A percentile compares a stretch with the other conserved stretches of the same genome.
These are phyloP conservation scores for Ara ararauna DNA, from an alignment of 2,797 vertebrate genomes.

Conservation along the genomic window DNA sequence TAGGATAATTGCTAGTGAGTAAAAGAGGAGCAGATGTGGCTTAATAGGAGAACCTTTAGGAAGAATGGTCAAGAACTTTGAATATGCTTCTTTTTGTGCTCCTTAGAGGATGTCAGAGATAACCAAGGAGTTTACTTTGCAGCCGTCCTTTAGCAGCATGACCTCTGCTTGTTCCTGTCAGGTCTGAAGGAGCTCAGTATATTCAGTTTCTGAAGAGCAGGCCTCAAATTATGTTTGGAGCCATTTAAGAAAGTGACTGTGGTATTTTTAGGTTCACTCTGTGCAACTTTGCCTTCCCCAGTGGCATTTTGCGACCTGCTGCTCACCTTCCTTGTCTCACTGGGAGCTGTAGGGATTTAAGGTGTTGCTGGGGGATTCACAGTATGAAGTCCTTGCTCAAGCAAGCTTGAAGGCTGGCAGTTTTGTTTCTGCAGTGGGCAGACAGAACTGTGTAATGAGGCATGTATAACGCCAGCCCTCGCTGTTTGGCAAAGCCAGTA, in stretches of 20 bases:
- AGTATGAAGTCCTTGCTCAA: neutral
- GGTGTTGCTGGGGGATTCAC: neutral
- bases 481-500: neutral
- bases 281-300: neutral
- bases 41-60: neutral
- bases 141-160: neutral
- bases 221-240: neutral
- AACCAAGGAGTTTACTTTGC: neutral
- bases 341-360: neutral
- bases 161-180: neutral
- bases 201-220: neutral
- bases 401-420: neutral
- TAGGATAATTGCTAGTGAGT: neutral
- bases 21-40: neutral
- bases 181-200: neutral
- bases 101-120: neutral
- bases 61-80: neutral
- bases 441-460: neutral
- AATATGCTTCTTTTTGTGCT: neutral
- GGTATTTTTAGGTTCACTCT: neutral
- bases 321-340: neutral
- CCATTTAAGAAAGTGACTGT: neutral
- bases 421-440: neutral
- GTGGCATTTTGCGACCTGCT: neutral
- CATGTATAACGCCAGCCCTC: neutral